A percentile compares a stretch with the other conserved stretches of the same genome.
These are phyloP conservation scores for Ennomos erosarius DNA, from an alignment of 2,888 invertebrate genomes.

Conservation along the genomic window DNA sequence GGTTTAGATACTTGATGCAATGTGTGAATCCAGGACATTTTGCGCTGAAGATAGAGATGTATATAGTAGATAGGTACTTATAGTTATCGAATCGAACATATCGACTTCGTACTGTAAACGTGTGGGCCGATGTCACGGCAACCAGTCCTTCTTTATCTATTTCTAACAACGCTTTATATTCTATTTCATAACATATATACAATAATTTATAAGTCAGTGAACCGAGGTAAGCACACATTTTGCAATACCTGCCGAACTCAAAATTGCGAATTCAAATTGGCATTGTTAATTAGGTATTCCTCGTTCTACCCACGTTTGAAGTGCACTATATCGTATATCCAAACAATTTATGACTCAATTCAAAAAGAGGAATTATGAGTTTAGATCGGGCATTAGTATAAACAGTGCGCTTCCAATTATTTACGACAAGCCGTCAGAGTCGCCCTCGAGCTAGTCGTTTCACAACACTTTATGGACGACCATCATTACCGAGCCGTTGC, in stretches of 20 bases:
- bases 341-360: conserved; percentile 72
- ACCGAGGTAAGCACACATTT: conserved; percentile 8
- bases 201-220: conserved; percentile 9
- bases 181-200: too few relatives aligned
- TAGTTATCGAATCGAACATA: too few relatives aligned
- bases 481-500: conserved; percentile 59
- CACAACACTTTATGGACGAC: conserved; percentile 62
- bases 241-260: conserved; percentile 19
- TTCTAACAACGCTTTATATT: conserved; percentile 4
- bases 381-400: conserved; percentile 71
- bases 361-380: conserved; percentile 67
- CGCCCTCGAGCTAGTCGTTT: conserved; percentile 59
- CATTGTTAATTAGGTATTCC: conserved; percentile 33
- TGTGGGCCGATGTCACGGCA: conserved; percentile 26
- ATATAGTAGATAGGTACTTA: too few relatives aligned
- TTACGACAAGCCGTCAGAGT: conserved; percentile 61
- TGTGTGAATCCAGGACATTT: too few relatives aligned
- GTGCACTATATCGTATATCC: conserved; percentile 36
- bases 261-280: conserved; percentile 27
- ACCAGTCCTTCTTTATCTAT: conserved; percentile 15
- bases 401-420: conserved; percentile 76
- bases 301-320: conserved; percentile 54
- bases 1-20: too few relatives aligned
- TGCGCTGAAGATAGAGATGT: too few relatives aligned
- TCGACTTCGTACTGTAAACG: conserved; percentile 4